phyloP scores from a whole-genome alignment of 2,888 invertebrate species.

The Leptopilina syphax region DNA sequence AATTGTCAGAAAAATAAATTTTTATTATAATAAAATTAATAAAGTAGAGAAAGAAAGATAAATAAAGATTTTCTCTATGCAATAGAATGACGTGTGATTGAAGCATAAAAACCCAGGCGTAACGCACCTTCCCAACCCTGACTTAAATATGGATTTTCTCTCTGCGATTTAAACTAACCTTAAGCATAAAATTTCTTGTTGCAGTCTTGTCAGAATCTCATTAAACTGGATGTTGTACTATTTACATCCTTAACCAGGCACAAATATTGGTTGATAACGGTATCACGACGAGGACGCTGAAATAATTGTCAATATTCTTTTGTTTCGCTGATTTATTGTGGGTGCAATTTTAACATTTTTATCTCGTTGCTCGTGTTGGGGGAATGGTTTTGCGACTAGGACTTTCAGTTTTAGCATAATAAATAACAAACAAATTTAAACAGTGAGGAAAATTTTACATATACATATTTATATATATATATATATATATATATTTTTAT shows the following conservation, averaged over 20 bases:
- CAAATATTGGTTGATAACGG: conserved; percentile 49
- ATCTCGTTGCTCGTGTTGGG: not conserved
- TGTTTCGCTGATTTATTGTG: conserved; percentile 56
- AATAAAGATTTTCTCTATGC: too few species aligned
- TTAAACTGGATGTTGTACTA: conserved; percentile 11
- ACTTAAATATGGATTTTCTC: not conserved
- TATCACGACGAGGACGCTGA: conserved; percentile 72
- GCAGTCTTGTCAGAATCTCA: conserved; percentile 10
- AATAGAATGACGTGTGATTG: too few species aligned
- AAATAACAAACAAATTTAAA: not conserved
- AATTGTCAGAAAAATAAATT: too few species aligned
- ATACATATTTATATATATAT: not conserved
- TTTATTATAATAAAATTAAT: too few species aligned
- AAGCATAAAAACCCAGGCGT: too few species aligned
- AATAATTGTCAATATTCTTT: conserved; percentile 71
- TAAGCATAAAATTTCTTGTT: not conserved
- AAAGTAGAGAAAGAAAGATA: too few species aligned
- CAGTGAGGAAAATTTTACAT: not conserved
- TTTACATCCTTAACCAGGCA: conserved; percentile 21
- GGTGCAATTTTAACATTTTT: not conserved
- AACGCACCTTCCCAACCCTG: not conserved
- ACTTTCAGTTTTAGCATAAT: not conserved
- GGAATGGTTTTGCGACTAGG: not conserved
- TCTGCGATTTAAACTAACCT: not conserved
- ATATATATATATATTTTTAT: not conserved